Conservation (phyloP, 2,113 vertebrate genomes). For the Gobius niger region DNA sequence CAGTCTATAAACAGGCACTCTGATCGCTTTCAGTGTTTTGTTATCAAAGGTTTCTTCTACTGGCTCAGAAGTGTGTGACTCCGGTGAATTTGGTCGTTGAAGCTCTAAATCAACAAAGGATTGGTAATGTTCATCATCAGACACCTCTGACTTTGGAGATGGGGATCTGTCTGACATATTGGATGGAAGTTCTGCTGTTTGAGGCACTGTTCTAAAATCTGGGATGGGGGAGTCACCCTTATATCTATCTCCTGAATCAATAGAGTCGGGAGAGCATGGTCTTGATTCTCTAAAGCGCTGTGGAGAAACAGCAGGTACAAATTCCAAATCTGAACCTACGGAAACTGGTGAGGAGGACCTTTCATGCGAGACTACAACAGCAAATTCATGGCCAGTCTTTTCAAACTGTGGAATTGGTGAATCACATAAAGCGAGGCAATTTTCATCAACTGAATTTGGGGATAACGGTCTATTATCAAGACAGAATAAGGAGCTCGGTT, state of each 20-base stretch:
- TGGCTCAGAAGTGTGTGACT: conserved; percentile 13
- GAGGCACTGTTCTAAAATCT: conserved; percentile 8
- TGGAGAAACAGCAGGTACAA: not conserved
- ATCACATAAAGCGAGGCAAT: conserved; percentile 28
- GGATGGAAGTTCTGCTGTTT: not conserved
- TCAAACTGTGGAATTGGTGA: conserved; percentile 36
- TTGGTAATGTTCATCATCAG: conserved; percentile 26
- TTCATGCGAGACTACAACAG: not conserved
- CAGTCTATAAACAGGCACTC: conserved; percentile 42
- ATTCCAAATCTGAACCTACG: conserved; percentile 28
- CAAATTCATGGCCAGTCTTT: not conserved
- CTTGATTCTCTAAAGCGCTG: conserved; percentile 20
- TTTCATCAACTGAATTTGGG: conserved; percentile 42
- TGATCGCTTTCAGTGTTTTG: conserved; percentile 8
- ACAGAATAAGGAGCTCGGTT: not conserved
- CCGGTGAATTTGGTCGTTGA: conserved; percentile 32
- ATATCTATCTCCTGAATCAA: conserved; percentile 20
- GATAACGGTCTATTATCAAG: conserved; percentile 43
- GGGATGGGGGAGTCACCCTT: conserved; percentile 19
- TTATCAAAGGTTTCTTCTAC: conserved; percentile 1
- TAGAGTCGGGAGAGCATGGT: conserved; percentile 36
- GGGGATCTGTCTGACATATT: conserved; percentile 11
- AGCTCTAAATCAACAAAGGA: conserved; percentile 8
- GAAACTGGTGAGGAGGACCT: conserved; percentile 41
- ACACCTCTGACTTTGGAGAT: conserved; percentile 21